Evolutionary conservation across 2,113 vertebrate genomes (phyloP).

Genomic region (Poecilia latipinna): DNA sequence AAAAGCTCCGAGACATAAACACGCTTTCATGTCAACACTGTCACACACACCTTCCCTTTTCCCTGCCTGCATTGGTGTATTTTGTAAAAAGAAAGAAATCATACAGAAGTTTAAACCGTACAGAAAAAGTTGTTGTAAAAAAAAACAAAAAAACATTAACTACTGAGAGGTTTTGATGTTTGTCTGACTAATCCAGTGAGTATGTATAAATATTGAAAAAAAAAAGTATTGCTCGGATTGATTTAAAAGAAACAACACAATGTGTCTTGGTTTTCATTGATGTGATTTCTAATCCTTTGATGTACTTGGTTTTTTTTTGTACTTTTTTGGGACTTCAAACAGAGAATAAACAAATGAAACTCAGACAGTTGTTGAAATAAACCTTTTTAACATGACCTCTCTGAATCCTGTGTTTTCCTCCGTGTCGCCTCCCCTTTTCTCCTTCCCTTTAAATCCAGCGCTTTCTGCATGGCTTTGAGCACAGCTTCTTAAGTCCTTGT

Average conservation of each 20-base stretch:
- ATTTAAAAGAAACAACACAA: conserved; percentile 80
- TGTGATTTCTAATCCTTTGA: conserved; percentile 95
- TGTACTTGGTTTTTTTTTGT: conserved; percentile 87
- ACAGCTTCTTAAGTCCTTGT: conserved; percentile 32
- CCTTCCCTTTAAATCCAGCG: neutral
- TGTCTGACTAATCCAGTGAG: conserved; percentile 86
- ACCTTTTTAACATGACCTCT: conserved; percentile 85
- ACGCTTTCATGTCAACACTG: conserved; percentile 56
- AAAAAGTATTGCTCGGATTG: conserved; percentile 77
- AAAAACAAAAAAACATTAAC: conserved; percentile 58
- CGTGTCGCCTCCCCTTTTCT: conserved; percentile 1
- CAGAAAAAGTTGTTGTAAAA: conserved; percentile 77
- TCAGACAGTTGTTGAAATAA: conserved; percentile 92
- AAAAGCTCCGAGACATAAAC: conserved; percentile 51
- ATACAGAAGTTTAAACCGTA: conserved; percentile 77
- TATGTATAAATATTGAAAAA: conserved; percentile 83
- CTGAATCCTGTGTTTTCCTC: conserved; percentile 68
- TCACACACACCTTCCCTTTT: conserved; percentile 62
- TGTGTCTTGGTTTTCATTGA: conserved; percentile 85
- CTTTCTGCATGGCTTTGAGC: conserved; percentile 70
- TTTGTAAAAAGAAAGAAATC: conserved; percentile 85
- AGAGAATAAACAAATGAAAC: conserved; percentile 76
- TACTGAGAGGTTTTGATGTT: conserved; percentile 85
- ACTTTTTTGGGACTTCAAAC: conserved; percentile 91
- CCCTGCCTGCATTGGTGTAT: conserved; percentile 91